These are phyloP conservation scores for Ondatra zibethicus DNA, from an alignment of 2,113 vertebrate genomes.

Conservation along the genomic window DNA sequence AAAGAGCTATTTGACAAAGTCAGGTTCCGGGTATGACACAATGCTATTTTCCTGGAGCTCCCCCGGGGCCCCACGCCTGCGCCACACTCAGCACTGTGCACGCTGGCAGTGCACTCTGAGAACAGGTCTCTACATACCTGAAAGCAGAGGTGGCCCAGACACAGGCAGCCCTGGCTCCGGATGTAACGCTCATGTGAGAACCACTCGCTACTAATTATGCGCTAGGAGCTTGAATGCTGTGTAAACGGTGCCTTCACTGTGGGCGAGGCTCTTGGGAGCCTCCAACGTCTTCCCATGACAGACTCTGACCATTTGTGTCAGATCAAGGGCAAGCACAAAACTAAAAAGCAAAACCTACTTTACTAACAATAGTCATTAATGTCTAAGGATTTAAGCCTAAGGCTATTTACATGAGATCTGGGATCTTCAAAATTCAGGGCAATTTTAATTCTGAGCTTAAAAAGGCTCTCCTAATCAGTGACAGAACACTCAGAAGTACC, in stretches of 20 bases:
- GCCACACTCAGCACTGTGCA: neutral
- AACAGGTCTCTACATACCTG: neutral
- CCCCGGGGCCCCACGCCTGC: neutral
- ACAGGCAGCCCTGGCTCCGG: neutral
- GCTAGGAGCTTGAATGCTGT: conserved; percentile 57
- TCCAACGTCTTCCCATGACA: conserved; percentile 6
- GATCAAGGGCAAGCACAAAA: conserved; percentile 37
- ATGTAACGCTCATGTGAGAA: neutral
- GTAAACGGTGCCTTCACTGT: neutral
- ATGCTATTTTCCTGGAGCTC: neutral
- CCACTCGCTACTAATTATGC: conserved; percentile 1
- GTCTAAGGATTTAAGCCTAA: conserved; percentile 41
- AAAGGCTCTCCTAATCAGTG: conserved; percentile 27
- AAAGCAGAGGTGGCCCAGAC: conserved; percentile 30
- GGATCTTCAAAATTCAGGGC: conserved; percentile 56
- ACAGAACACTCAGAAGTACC: conserved; percentile 67
- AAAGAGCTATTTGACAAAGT: conserved; percentile 77
- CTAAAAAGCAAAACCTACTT: neutral
- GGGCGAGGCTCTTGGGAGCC: neutral
- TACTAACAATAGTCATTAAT: conserved; percentile 48
- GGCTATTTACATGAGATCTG: conserved; percentile 63
- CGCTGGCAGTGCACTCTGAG: neutral
- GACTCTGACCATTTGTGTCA: conserved; percentile 33
- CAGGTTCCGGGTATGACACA: conserved; percentile 52
- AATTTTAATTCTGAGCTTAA: conserved; percentile 64